Evolutionary conservation across 1,140 invertebrate species (phyloP), one percentile per base, ranked within the genome.

Genomic region (Caenorhabditis briggsae): DNA sequence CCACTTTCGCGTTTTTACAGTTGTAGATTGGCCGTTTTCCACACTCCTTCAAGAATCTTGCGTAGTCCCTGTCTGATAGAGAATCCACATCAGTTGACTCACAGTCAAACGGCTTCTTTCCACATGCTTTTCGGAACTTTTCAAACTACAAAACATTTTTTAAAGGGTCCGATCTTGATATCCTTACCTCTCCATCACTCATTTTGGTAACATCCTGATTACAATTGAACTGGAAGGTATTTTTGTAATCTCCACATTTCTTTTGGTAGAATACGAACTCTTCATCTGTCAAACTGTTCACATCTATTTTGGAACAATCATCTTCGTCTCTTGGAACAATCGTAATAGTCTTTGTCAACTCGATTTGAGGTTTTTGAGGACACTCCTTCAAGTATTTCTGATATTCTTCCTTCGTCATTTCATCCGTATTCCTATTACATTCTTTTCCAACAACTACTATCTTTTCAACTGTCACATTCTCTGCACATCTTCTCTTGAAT

Each of bases 21-120:
- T 78, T 41, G 16, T 25, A 46, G 18, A 6, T 23, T 25, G 43
- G 12, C 3, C n/a, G 6, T 53, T 53, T 20, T 78, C 43, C 46
- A 78, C 70, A 78, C 12, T 78, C 70, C 41, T 43, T 78, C n/a
- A 12, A 9, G 70, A 23, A 78, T 78, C 70, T 78, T 14, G 6
- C 5, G n/a, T 50, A 78, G 2, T 78, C 70, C 23, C 20, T 25
- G 11, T 78, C 46, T 0, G 70, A 78, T 2, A 78, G n/a, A 20
- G 70, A 20, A 23, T 78, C 20, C n/a, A 78, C 70, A 14, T 78
- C 70, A 23, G 33, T n/a, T 9, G 43, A 20, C 1, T 78, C 70
- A 78, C 70, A 78, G 14, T 50, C n/a, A n/a, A 78, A 78, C 14
- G 70, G 46, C 14, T 78, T 78, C 70, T 78, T 78, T 16, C 70